A percentile compares a stretch with the other conserved stretches of the same genome.
Evolutionary conservation across 2,797 vertebrate genomes (phyloP).

Genomic region (Neosilurus mollespiculum): DNA sequence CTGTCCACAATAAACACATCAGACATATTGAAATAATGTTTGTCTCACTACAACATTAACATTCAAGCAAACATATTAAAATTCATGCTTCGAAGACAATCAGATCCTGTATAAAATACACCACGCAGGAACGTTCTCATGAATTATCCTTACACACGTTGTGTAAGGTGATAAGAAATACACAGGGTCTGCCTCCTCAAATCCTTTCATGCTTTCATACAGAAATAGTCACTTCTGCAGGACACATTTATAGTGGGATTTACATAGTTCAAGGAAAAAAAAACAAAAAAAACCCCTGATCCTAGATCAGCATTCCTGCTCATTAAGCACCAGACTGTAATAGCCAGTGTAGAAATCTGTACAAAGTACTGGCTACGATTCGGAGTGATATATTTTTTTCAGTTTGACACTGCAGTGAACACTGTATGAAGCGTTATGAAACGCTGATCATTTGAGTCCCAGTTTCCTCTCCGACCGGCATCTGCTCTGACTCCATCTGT

Average conservation of each 20-base stretch:
- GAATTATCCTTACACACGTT: not conserved
- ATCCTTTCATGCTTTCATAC: not conserved
- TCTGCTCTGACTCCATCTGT: slow-evolving; percentile 75
- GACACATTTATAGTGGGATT: not conserved
- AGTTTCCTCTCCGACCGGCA: slow-evolving; percentile 83
- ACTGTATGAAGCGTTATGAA: slow-evolving; percentile 70
- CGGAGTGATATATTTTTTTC: not conserved
- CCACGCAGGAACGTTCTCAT: not conserved
- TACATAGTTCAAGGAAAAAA: not conserved
- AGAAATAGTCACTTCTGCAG: not conserved
- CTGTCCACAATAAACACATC: not conserved
- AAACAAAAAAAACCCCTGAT: not conserved
- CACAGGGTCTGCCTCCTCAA: not conserved
- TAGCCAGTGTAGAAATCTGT: not conserved
- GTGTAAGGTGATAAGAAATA: not conserved
- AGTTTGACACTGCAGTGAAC: not conserved
- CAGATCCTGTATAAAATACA: slow-evolving; percentile 3
- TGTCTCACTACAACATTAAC: not conserved
- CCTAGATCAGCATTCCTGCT: not conserved
- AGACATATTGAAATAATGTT: not conserved
- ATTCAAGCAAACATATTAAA: not conserved
- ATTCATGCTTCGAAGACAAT: not conserved
- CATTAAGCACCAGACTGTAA: slow-evolving; percentile 8
- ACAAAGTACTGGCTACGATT: slow-evolving; percentile 16
- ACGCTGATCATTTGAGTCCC: slow-evolving; percentile 93